Conservation (phyloP, 2,113 vertebrate species). For the Tor tambroides region DNA sequence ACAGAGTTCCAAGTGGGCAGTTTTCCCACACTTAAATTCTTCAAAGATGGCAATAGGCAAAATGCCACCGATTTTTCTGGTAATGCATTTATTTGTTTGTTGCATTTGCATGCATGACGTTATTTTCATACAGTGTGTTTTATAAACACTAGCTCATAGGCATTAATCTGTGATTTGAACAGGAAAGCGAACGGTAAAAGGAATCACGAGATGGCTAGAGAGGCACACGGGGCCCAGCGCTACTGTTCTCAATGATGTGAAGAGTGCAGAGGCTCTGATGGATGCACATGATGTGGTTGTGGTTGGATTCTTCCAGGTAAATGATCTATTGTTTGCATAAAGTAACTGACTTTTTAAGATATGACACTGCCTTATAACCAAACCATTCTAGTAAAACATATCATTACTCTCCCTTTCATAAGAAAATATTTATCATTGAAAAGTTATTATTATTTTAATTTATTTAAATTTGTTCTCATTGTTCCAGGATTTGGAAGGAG, state of each 20-base stretch:
- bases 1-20: slow-evolving; percentile 78
- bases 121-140: neutral
- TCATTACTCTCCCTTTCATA: neutral
- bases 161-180: slow-evolving; percentile 9
- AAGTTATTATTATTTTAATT: neutral
- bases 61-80: slow-evolving; percentile 76
- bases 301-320: slow-evolving; percentile 88
- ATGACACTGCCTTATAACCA: neutral
- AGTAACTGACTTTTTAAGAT: neutral
- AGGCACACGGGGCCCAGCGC: slow-evolving; percentile 73
- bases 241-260: slow-evolving; percentile 65
- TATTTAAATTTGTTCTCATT: neutral
- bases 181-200: slow-evolving; percentile 76
- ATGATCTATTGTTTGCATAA: slow-evolving; percentile 23
- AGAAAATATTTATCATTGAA: neutral
- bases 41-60: slow-evolving; percentile 79
- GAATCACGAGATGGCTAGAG: slow-evolving; percentile 84
- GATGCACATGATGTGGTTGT: slow-evolving; percentile 70
- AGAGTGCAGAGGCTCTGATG: slow-evolving; percentile 65
- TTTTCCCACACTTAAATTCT: slow-evolving; percentile 86
- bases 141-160: neutral
- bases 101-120: neutral
- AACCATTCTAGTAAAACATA: neutral
- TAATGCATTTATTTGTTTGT: slow-evolving; percentile 47
- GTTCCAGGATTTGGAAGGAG: slow-evolving; percentile 76